A percentile compares a stretch with the other conserved stretches of the same genome.
Evolutionary conservation across 2,113 vertebrate species (phyloP).

Genomic region (Camelus dromedarius): DNA sequence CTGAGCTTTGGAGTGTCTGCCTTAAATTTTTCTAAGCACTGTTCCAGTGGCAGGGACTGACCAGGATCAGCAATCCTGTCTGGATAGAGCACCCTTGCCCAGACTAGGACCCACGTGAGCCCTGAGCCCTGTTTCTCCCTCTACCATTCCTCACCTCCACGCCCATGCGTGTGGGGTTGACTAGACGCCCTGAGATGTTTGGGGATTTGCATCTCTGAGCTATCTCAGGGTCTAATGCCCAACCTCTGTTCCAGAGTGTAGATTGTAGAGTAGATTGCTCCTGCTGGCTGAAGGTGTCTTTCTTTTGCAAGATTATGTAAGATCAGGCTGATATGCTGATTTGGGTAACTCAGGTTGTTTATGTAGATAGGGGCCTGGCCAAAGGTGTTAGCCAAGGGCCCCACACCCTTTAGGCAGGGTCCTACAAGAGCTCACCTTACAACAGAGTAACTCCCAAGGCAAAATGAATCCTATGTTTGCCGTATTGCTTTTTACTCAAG

Average conservation of each 20-base stretch:
- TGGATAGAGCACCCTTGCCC: background rate
- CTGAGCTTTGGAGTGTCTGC: background rate
- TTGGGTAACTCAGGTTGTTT: background rate
- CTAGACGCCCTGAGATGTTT: background rate
- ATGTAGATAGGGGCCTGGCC: background rate
- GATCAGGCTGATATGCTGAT: background rate
- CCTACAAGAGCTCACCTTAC: background rate
- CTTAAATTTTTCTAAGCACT: background rate
- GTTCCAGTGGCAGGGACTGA: background rate
- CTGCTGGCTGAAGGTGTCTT: background rate
- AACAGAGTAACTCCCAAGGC: background rate
- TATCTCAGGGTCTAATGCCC: background rate
- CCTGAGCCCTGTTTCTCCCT: background rate
- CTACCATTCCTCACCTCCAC: background rate
- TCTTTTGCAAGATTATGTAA: background rate
- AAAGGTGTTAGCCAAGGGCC: background rate
- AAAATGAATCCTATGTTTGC: background rate
- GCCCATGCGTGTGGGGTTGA: background rate
- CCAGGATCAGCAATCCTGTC: background rate
- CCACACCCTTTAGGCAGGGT: background rate
- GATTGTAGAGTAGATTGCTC: no score
- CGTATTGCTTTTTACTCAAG: background rate
- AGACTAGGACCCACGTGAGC: background rate
- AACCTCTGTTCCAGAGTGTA: background rate
- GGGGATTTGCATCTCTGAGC: background rate